phyloP scores from a whole-genome alignment of 2,797 vertebrate genomes.

The Gadopsis marmoratus region DNA sequence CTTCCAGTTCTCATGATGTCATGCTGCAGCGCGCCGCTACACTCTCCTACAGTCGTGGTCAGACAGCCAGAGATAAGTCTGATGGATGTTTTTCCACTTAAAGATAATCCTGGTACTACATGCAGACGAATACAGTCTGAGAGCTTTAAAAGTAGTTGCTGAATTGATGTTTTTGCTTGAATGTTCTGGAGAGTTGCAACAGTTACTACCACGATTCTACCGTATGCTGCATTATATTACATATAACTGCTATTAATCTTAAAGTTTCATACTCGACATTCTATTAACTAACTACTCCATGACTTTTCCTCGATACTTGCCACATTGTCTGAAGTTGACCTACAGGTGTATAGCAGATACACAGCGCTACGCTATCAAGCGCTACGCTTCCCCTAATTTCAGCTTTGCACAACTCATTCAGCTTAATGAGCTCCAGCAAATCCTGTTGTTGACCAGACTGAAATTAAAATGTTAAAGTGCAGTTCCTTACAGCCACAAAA shows the following conservation, averaged over 20 bases:
- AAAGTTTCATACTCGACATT: not conserved
- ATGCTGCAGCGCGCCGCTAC: conserved; percentile 57
- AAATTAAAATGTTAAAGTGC: conserved; percentile 5
- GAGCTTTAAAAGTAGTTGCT: not conserved
- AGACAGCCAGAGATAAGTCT: conserved; percentile 67
- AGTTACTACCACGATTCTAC: not conserved
- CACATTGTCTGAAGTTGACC: not conserved
- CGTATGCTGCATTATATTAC: not conserved
- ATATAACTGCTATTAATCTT: not conserved
- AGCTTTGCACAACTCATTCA: conserved; percentile 12
- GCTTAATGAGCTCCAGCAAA: conserved; percentile 17
- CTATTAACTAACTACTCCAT: not conserved
- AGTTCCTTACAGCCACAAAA: conserved; percentile 1
- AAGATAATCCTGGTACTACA: conserved; percentile 18
- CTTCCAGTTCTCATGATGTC: conserved; percentile 83
- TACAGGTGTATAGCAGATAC: not conserved
- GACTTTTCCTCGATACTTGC: not conserved
- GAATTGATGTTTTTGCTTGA: not conserved
- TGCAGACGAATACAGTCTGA: not conserved
- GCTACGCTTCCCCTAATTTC: not conserved
- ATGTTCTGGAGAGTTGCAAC: not conserved
- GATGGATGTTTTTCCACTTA: conserved; percentile 58
- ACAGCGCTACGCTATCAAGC: not conserved
- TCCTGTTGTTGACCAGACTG: conserved; percentile 4
- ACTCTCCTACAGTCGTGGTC: conserved; percentile 50